These are phyloP conservation scores for Epinotia nisella DNA, from an alignment of 2,888 invertebrate species.

Conservation along the genomic window DNA sequence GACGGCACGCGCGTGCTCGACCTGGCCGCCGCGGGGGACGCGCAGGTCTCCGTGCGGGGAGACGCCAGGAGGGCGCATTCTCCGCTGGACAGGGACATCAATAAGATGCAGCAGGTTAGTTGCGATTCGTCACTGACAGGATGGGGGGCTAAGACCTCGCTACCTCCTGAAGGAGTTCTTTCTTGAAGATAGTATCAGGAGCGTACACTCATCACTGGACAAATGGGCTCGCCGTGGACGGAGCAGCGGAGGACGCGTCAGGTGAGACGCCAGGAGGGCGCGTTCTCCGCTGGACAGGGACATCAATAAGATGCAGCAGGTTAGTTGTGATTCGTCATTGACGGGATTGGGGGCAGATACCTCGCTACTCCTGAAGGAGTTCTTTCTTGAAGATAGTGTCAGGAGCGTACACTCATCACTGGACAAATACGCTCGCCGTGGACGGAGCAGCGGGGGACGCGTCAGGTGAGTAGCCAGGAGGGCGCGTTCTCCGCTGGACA, in stretches of 20 bases:
- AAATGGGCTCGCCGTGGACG: constrained; percentile 93
- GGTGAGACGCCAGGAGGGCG: constrained; percentile 93
- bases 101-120: constrained; percentile 63
- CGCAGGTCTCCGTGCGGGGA: constrained; percentile 90
- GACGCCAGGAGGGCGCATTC: constrained; percentile 92
- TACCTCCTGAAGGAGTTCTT: too few relatives aligned
- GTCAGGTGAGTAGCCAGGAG: constrained; percentile 93
- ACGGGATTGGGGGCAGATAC: too few relatives aligned
- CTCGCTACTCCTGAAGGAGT: too few relatives aligned
- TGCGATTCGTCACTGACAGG: constrained; percentile 3
- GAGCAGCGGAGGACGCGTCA: constrained; percentile 92
- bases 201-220: too few relatives aligned
- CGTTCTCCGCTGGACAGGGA: constrained; percentile 90
- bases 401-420: too few relatives aligned
- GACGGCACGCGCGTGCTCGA: constrained; percentile 94
- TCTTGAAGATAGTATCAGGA: too few relatives aligned
- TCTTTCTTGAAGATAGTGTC: too few relatives aligned
- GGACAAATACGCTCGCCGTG: constrained; percentile 89
- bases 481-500: constrained; percentile 89
- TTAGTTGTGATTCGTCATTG: not conserved
- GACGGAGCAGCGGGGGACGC: constrained; percentile 94
- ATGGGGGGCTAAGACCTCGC: too few relatives aligned
- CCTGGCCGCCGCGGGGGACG: constrained; percentile 92
- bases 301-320: constrained; percentile 82
- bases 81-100: constrained; percentile 90